Base-by-base conservation (phyloP, 1,140 invertebrate species). In the Pseudachorutes palmiensis region DNA sequence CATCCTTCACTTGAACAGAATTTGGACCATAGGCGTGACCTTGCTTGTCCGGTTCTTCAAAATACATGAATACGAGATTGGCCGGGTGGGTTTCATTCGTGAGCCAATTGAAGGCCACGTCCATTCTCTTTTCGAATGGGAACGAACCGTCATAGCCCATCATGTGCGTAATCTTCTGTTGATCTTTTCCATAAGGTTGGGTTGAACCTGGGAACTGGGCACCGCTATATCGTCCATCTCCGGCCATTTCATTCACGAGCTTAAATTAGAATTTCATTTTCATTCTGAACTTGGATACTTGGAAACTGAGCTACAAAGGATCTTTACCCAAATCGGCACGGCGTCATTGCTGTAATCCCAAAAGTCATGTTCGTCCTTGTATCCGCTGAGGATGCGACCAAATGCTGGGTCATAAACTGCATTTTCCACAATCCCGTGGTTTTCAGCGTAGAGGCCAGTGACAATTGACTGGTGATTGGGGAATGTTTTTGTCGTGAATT, bases 391-490 rank as follows among this genome's bases (percentile, higher is more conserved):
- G 0, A 66, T 75, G 49, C 77, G 77, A 28, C 81, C 79, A 12
- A 78, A 77, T 1, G 75, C 72, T 0, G 79, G 77, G 77, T 89
- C 86, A 73, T 82, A 89, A 75, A 85, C 82, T 41, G 75, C 75
- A 76, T 87, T 90, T 62, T 81, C 84, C 9, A 88, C 75, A 64
- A 91, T 85, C 16, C 89, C 89, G 78, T 91, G 89, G 51, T 76
- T 80, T 76, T 90, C 88, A 0, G 85, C 80, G 75, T 85, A 88
- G n/a, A 90, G 75, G 1, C 89, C 89, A n/a, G 90, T 92, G 0
- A 83, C 86, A 48, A 92, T 85, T 0, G 86, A 83, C 73, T 87
- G 87, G 79, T 91, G 89, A 79, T 91, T 91, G 1, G 88, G 86
- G 76, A 88, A 88, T 1, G 89, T 92, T 78, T 87, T 88, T 1